Conservation (phyloP, 1,140 invertebrate genomes). For the Solen grandis region DNA sequence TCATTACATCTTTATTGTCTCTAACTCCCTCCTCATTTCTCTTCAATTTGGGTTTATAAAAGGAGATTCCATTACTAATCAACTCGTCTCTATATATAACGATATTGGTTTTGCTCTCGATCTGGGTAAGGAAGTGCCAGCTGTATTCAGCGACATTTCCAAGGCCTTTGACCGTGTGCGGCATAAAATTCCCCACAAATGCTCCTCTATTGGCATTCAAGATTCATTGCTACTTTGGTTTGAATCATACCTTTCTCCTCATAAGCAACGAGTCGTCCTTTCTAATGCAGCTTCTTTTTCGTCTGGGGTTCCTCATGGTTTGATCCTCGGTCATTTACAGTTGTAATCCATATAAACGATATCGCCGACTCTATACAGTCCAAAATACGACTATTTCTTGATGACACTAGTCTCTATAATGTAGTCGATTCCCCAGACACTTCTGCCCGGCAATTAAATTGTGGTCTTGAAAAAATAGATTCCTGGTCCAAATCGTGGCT, state of each 20-base stretch:
- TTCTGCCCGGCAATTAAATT: too few species aligned
- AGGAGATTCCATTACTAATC: too few species aligned
- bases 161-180: background rate
- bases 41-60: too few species aligned
- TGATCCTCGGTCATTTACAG: background rate
- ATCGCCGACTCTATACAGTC: background rate
- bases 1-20: background rate
- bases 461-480: background rate
- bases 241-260: background rate
- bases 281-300: background rate
- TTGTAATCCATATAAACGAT: background rate
- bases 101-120: background rate
- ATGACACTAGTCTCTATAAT: slow-evolving; percentile 2
- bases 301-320: background rate
- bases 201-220: background rate
- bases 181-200: background rate
- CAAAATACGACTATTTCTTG: background rate
- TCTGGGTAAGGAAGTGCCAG: slow-evolving; percentile 1
- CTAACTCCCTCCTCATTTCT: background rate
- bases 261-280: background rate
- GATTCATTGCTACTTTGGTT: background rate
- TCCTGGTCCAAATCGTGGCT: too few species aligned
- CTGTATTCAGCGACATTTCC: slow-evolving; percentile 1
- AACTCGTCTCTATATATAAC: background rate
- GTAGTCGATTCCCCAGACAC: background rate